phyloP scores from a whole-genome alignment of 2,888 invertebrate genomes.

The Tuberolachnus salignus region DNA sequence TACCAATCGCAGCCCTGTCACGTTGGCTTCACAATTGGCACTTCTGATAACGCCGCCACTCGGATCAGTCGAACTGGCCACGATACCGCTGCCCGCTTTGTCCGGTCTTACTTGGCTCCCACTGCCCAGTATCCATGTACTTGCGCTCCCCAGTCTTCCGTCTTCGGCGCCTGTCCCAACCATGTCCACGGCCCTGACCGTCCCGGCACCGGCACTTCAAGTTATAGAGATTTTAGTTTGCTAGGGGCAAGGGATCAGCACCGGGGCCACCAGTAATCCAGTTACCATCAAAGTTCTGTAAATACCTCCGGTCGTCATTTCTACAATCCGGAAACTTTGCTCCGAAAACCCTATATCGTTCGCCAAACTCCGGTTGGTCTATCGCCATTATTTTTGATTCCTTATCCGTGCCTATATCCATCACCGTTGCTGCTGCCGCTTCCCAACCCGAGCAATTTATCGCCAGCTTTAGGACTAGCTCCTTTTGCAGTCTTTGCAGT shows the following conservation, averaged over 20 bases:
- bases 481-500: background rate
- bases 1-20: background rate
- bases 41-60: background rate
- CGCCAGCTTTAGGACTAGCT: background rate
- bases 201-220: background rate
- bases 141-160: background rate
- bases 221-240: too few relatives aligned
- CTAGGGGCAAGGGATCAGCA: background rate
- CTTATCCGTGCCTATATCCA: background rate
- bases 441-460: background rate
- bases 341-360: background rate
- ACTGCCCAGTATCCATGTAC: too few relatives aligned
- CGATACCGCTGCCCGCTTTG: too few relatives aligned
- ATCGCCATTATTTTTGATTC: background rate
- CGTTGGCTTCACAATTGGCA: background rate
- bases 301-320: slow-evolving; percentile 8
- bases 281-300: background rate
- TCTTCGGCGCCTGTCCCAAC: background rate
- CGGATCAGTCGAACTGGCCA: too few relatives aligned
- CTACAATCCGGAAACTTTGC: background rate
- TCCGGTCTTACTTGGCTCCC: too few relatives aligned
- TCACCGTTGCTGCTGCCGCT: background rate
- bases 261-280: slow-evolving; percentile 19
- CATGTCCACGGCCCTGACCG: background rate
- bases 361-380: background rate